A percentile compares a stretch with the other conserved stretches of the same genome.
These are phyloP conservation scores for Scomber colias DNA, from an alignment of 2,113 vertebrate genomes.

Conservation along the genomic window DNA sequence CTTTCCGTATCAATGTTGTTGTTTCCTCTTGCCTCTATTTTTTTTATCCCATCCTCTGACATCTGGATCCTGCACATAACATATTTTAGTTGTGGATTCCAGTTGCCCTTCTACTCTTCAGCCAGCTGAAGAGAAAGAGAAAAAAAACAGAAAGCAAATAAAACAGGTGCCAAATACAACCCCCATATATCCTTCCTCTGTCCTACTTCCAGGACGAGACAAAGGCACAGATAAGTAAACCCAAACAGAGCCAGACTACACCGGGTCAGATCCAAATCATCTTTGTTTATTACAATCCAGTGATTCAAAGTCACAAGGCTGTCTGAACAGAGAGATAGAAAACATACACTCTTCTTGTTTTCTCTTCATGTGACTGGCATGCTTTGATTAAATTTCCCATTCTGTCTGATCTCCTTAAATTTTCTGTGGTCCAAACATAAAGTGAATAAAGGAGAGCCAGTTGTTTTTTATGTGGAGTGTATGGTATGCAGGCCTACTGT, in stretches of 20 bases:
- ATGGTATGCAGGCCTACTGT: not conserved
- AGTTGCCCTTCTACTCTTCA: slow-evolving; percentile 22
- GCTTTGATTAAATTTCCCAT: slow-evolving; percentile 21
- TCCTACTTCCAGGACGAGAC: slow-evolving; percentile 26
- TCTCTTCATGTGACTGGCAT: slow-evolving; percentile 6
- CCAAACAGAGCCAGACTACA: slow-evolving; percentile 22
- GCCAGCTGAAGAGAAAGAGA: slow-evolving; percentile 3
- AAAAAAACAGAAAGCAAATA: slow-evolving; percentile 34
- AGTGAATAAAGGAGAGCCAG: not conserved
- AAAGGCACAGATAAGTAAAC: slow-evolving; percentile 2
- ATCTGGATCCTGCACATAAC: slow-evolving; percentile 44
- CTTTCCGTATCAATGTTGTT: slow-evolving; percentile 13
- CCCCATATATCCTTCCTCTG: slow-evolving; percentile 37
- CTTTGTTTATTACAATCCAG: not conserved
- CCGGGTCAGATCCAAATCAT: not conserved
- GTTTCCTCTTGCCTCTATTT: slow-evolving; percentile 22
- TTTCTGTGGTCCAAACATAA: slow-evolving; percentile 4
- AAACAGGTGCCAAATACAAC: slow-evolving; percentile 52
- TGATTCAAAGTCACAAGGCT: slow-evolving; percentile 1
- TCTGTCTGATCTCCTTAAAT: not conserved
- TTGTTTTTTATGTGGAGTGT: not conserved
- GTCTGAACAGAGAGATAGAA: not conserved
- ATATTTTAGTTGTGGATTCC: slow-evolving; percentile 40
- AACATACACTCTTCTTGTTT: not conserved
- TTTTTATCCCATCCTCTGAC: not conserved